These are phyloP conservation scores for Pollenia angustigena DNA, from an alignment of 2,888 invertebrate genomes.

Conservation along the genomic window DNA sequence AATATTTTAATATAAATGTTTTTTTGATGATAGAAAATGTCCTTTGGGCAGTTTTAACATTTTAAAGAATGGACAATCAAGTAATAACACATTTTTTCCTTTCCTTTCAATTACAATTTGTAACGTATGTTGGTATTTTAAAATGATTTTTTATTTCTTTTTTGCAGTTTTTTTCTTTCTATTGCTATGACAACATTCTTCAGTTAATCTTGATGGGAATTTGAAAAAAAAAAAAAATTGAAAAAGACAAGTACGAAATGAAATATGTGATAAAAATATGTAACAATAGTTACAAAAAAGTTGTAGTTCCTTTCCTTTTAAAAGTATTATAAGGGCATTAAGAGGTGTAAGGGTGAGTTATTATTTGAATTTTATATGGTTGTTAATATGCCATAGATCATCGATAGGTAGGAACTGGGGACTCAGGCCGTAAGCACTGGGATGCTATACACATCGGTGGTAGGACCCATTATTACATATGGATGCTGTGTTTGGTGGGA, in stretches of 20 bases:
- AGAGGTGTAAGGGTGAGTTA: neutral
- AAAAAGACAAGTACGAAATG: neutral
- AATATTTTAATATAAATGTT: constrained; percentile 63
- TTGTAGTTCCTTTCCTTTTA: neutral
- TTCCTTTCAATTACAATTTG: constrained; percentile 7
- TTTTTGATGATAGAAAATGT: constrained; percentile 65
- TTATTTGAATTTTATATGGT: constrained; percentile 2
- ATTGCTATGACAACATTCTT: constrained; percentile 54
- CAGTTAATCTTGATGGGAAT: constrained; percentile 66
- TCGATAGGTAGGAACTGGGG: too few relatives aligned
- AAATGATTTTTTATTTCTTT: constrained; percentile 33
- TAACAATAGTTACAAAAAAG: constrained; percentile 55
- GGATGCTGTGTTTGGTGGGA: too few relatives aligned
- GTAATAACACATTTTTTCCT: constrained; percentile 20
- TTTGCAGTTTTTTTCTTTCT: neutral
- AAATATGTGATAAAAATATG: constrained; percentile 10
- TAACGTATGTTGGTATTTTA: constrained; percentile 49
- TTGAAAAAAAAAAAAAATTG: constrained; percentile 49
- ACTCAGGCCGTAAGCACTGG: too few relatives aligned
- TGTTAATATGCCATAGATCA: neutral
- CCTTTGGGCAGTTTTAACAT: constrained; percentile 60
- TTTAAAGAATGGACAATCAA: constrained; percentile 54
- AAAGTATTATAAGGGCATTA: neutral
- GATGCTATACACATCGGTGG: too few relatives aligned
- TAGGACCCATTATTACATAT: too few relatives aligned